phyloP scores from a whole-genome alignment of 2,888 invertebrate genomes.

The Rhagonycha fulva region DNA sequence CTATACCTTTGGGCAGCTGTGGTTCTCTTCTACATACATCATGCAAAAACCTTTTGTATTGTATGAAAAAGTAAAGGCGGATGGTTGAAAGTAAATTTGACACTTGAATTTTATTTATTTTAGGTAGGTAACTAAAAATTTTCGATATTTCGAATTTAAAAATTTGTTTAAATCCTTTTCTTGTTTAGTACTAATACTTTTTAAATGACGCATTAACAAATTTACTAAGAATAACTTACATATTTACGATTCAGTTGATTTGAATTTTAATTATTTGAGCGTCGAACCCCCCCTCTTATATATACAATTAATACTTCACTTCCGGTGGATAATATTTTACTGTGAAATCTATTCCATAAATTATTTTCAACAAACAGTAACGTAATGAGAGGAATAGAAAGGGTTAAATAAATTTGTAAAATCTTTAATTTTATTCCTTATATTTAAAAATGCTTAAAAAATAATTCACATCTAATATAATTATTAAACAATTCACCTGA shows the following conservation, averaged over 20 bases:
- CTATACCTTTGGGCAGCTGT: slow-evolving; percentile 36
- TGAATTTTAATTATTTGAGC: too few species aligned
- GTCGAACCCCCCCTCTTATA: not conserved
- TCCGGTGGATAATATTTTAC: not conserved
- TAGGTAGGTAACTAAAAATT: not conserved
- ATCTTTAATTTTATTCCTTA: not conserved
- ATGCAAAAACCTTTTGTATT: slow-evolving; percentile 35
- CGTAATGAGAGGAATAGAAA: not conserved
- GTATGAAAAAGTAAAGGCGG: slow-evolving; percentile 9
- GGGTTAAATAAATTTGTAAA: not conserved
- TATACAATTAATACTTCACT: not conserved
- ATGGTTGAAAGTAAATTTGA: not conserved
- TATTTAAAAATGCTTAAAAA: not conserved
- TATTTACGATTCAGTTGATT: too few species aligned
- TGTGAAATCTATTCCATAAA: not conserved
- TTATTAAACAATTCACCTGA: slow-evolving; percentile 37
- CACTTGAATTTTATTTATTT: not conserved
- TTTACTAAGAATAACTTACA: too few species aligned
- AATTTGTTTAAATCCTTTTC: not conserved
- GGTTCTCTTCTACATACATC: not conserved
- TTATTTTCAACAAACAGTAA: too few species aligned
- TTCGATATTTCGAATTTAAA: not conserved
- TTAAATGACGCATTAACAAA: not conserved
- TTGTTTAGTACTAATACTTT: not conserved
- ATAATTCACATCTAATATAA: not conserved